phyloP scores from a whole-genome alignment of 1,140 invertebrate genomes.

The Meloidogyne chitwoodi region DNA sequence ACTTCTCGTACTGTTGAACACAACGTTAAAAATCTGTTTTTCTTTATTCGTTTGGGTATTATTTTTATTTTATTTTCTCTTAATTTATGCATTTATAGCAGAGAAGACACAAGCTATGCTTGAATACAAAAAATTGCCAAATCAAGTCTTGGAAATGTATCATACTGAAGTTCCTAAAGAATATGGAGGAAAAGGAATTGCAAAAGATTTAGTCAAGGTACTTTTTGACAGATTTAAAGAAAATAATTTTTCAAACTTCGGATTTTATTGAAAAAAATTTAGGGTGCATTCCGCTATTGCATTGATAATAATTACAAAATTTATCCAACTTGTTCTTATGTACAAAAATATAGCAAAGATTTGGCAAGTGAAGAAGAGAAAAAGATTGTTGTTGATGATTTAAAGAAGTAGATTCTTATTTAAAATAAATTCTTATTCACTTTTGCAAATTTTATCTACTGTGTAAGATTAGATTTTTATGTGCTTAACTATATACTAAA shows the following conservation, averaged over 20 bases:
- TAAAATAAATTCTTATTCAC: too few species aligned
- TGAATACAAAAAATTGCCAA: conserved; percentile 33
- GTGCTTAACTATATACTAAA: too few species aligned
- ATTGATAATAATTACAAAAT: conserved; percentile 28
- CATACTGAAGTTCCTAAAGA: conserved; percentile 31
- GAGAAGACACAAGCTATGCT: conserved; percentile 27
- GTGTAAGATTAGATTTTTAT: too few species aligned
- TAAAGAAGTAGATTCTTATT: neutral
- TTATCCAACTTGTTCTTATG: conserved; percentile 25
- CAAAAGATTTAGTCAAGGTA: conserved; percentile 34
- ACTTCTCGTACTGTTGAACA: conserved; percentile 7
- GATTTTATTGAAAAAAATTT: neutral
- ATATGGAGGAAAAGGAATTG: conserved; percentile 28
- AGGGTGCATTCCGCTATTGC: conserved; percentile 28
- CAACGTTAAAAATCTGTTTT: conserved; percentile 20
- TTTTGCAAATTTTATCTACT: too few species aligned
- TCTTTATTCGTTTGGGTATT: conserved; percentile 34
- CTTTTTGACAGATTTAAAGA: neutral
- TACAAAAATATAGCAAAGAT: conserved; percentile 22
- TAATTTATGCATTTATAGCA: conserved; percentile 21
- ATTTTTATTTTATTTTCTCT: neutral
- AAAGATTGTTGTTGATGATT: conserved; percentile 18
- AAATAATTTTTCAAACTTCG: conserved; percentile 16
- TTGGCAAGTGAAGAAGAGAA: conserved; percentile 29
- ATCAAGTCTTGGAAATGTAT: conserved; percentile 23